Base-by-base conservation (phyloP, 2,113 vertebrate genomes). In the Entosphenus tridentatus region DNA sequence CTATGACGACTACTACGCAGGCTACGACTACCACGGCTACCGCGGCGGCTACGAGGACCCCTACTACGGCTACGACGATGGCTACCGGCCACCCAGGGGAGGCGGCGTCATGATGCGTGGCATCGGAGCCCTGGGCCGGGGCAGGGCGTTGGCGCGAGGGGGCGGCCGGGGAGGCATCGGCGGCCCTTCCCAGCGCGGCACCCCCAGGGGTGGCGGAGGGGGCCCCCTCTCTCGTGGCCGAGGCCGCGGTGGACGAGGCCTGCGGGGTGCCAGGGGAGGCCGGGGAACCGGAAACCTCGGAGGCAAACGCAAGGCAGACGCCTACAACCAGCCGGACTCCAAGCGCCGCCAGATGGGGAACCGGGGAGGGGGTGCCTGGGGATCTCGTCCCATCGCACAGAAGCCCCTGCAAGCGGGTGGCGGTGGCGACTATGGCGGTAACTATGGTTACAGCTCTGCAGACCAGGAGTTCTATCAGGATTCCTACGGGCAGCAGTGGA, bases 351-450 rank as follows among this genome's bases (percentile, higher is more conserved):
- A 96, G 86, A 92, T 87, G 87, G 88, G 85, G 89, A 92, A 88
- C 91, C 90, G 93, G 86, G 95, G 95, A 90, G 95, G 92, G 91
- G 92, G 92, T 85, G 91, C 89, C 79, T 96, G 92, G 93, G 92
- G 92, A 85, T 95, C 90, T 79, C 89, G 92, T 84, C 93, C 90
- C 82, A 96, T 97, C 84, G 89, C 89, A 81, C 93, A 98, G 87
- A 90, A 98, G 80, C 93, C 90, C 81, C 87, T 98, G 80, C 90
- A 92, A 81, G 62, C 62, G n/a, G 39, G 39, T 39, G 62, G 62
- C n/a, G 87, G 87, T 80, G 88, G 85, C 80, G 87, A 93, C 81
- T 85, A 89, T 84, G 86, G 87, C 85, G 88, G 87, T 90, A 91
- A 89, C 89, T 95, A 95, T 89, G 88, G 86, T 87, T 95, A 95